Evolutionary conservation across 35 echinoderm and acorn worm genomes (phyloP), one percentile per base, ranked within the genome.

Genomic region (Holothuria glaberrima): DNA sequence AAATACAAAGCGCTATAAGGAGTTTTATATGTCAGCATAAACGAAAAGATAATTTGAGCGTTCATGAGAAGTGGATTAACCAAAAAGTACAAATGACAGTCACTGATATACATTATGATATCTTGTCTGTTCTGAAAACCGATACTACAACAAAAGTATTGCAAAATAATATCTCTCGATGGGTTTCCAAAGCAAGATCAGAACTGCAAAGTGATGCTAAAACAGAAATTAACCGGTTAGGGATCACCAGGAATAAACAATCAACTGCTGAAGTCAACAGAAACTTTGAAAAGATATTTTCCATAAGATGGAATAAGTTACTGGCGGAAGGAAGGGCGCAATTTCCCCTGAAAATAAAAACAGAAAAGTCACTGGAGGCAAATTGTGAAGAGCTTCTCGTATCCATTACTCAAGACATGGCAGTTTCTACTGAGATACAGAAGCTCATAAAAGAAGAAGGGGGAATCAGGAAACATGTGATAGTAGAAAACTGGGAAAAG

Each of bases 341-440:
- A 12, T 50, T 78, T 78, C 74, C 74, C 6, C 44, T 48, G 74
- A 26, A 24, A 48, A 3, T 22, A 29, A 48, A 52, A 38, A 27
- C 46, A 78, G 74, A 78, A 26, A 35, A 78, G 35, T 20, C 36
- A 16, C 50, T 78, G 44, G 74, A 78, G 50, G 33, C 5, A 20
- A 48, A 16, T 6, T 78, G 74, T 78, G 74, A 78, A 78, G 50
- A 6, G 6, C 9, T 78, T 9, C 9, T 78, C 24, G 0, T 56
- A 5, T 78, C 74, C 1, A 78, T 78, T 12, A 78, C 74, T 2
- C 24, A 7, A 0, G 21, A 78, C 20, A 78, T 78, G 74, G 74
- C 74, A 48, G 41, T 78, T 12, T 78, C 46, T 25, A 78, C 36
- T 21, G 74, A 78, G 50, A 78, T 78, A 13, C 18, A 4, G 44